Percentiles rank a stretch among this genome's conserved stretches.
phyloP scores from a whole-genome alignment of 2,797 vertebrate species.

The Malacoctenus gilli region DNA sequence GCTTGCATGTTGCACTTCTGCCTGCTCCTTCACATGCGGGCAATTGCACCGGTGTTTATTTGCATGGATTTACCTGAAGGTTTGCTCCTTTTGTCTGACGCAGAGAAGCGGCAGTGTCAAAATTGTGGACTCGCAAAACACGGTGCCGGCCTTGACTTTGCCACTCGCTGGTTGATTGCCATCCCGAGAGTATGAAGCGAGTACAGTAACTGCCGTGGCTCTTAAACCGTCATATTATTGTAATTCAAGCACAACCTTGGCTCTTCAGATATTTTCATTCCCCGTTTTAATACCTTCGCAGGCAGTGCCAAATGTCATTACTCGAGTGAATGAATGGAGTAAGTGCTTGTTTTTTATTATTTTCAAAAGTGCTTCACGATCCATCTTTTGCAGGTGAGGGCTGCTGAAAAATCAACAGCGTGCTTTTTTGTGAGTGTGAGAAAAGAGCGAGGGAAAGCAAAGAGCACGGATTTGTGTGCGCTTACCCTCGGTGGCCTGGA shows the following conservation, averaged over 20 bases:
- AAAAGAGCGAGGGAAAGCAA: too few relatives aligned
- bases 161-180: not conserved
- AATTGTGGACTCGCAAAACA: not conserved
- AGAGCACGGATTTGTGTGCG: constrained; percentile 27
- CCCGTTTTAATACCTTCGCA: constrained; percentile 47
- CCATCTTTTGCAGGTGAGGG: constrained; percentile 33
- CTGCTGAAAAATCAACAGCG: constrained; percentile 10
- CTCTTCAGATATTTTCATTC: constrained; percentile 44
- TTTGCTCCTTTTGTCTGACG: not conserved
- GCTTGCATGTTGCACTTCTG: constrained; percentile 26
- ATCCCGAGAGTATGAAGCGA: constrained; percentile 1
- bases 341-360: constrained; percentile 54
- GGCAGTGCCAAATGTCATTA: constrained; percentile 43
- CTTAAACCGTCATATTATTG: constrained; percentile 37
- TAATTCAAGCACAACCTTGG: constrained; percentile 32
- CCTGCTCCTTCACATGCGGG: constrained; percentile 14
- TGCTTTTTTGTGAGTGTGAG: not conserved
- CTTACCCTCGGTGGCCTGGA: constrained; percentile 24
- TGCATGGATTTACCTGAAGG: not conserved
- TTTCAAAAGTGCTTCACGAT: constrained; percentile 46
- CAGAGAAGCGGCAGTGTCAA: not conserved
- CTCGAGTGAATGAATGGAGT: constrained; percentile 46
- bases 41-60: not conserved
- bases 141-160: not conserved
- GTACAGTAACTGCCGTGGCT: not conserved